Conservation (phyloP, 2,888 invertebrate species). For the Folsomia candida region DNA sequence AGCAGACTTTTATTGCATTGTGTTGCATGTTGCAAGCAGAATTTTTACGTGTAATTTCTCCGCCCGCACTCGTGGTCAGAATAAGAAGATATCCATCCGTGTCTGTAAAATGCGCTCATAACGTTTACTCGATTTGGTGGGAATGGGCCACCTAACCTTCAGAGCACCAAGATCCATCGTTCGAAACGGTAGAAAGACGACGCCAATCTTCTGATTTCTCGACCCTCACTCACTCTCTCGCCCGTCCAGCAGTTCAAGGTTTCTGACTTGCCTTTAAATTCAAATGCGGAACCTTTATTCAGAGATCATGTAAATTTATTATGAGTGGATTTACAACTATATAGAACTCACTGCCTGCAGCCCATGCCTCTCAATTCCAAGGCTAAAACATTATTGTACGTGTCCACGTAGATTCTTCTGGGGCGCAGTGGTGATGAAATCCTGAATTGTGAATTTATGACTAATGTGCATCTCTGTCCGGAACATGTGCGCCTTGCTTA, state of each 20-base stretch:
- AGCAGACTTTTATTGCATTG: background rate
- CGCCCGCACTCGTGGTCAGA: background rate
- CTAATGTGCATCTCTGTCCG: no score
- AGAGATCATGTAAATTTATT: constrained; percentile 14
- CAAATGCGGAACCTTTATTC: background rate
- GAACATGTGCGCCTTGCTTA: no score
- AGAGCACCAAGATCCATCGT: background rate
- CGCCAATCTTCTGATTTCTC: no score
- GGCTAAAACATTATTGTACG: background rate
- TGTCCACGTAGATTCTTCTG: background rate
- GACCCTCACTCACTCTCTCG: no score
- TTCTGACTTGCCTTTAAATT: background rate
- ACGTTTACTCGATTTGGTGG: background rate
- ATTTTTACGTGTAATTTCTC: background rate
- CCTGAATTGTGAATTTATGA: background rate
- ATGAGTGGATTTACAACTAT: constrained; percentile 1
- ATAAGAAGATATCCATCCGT: background rate
- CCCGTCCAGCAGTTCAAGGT: background rate
- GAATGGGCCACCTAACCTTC: background rate
- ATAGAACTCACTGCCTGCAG: background rate
- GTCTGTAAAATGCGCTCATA: background rate
- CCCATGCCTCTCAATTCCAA: background rate
- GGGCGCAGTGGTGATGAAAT: background rate
- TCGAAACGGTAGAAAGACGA: no score
- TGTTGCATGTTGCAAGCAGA: background rate